Conservation (phyloP, 2,888 invertebrate species). For the Alloplasta piceator region DNA sequence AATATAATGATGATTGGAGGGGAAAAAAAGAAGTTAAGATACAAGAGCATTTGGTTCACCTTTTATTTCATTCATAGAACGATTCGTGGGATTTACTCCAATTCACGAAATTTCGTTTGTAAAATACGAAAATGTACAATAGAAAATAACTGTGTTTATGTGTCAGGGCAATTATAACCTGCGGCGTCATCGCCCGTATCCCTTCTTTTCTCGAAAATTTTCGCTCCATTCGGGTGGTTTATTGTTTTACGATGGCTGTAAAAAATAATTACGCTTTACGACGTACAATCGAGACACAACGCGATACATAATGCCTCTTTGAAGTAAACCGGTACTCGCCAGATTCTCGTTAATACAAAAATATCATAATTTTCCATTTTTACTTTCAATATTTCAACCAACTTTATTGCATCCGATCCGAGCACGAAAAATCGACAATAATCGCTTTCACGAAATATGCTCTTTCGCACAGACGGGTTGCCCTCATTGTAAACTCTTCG, state of each 20-base stretch:
- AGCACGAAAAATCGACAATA: conserved; percentile 17
- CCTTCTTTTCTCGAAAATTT: conserved; percentile 2
- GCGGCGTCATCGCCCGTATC: conserved; percentile 15
- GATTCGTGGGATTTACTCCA: not conserved
- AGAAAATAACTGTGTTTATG: conserved; percentile 11
- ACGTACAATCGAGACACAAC: conserved; percentile 44
- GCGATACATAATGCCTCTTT: conserved; percentile 19
- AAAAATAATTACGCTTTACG: conserved; percentile 72
- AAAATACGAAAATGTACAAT: not conserved
- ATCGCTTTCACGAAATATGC: conserved; percentile 12
- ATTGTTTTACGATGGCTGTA: conserved; percentile 68
- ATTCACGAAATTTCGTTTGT: not conserved
- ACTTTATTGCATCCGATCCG: conserved; percentile 28
- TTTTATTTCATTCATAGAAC: not conserved
- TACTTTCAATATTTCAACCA: conserved; percentile 9
- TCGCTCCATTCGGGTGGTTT: conserved; percentile 66
- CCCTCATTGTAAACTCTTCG: conserved; percentile 12
- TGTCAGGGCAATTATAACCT: conserved; percentile 15
- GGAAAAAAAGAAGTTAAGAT: too few species aligned
- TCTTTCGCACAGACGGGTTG: conserved; percentile 8
- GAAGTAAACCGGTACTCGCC: conserved; percentile 14
- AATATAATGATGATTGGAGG: too few species aligned
- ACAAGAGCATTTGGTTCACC: not conserved
- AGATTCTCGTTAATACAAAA: conserved; percentile 16
- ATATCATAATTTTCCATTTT: conserved; percentile 28